Base-by-base conservation (phyloP, 2,888 invertebrate genomes). In the Oeneis ivallda region DNA sequence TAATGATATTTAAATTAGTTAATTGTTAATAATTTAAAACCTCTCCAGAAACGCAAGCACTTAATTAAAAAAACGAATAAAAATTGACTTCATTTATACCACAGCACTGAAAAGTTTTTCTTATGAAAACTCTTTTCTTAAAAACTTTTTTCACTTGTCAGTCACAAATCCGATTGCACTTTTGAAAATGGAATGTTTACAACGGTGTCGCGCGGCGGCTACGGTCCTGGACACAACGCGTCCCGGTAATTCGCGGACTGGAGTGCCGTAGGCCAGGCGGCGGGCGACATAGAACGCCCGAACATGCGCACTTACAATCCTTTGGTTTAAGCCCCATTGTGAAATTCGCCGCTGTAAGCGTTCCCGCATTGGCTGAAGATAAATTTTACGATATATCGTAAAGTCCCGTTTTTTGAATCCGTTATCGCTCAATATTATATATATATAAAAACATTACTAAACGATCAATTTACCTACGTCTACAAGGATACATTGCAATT, bases 301-400 rank as follows among this genome's bases (percentile, higher is more conserved):
- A 75, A 80, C 89, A 90, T 89, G 90, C 89, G 89, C 89, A 87
- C 83, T 87, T 78, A 78, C 76, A 75, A 77, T 80, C 81, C 78
- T 79, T 81, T 80, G 76, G 81, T 80, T 80, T 82, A 76, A 78
- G 80, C 82, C 83, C 49, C 82, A 84, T 84, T 86, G 84, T 87
- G 79, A 80, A 80, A 71, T 76, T 82, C 78, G 81, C 80, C 83
- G 79, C 83, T 81, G 81, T 83, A 82, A 87, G 83, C 79, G 79
- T 79, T 81, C 74, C 77, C 80, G 82, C 81, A 85, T 86, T 85
- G 84, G 80, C 79, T 77, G 76, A 76, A 83, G 80, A 84, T 85
- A 84, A 85, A 86, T 80, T 83, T 86, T 80, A 77, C 74, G 78
- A 72, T 80, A 77, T 66, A 67, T 34, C 17, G 17, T 60, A 56